A percentile compares a stretch with the other conserved stretches of the same genome.
Evolutionary conservation across 2,113 vertebrate genomes (phyloP).

Genomic region (Ammodytes dubius): DNA sequence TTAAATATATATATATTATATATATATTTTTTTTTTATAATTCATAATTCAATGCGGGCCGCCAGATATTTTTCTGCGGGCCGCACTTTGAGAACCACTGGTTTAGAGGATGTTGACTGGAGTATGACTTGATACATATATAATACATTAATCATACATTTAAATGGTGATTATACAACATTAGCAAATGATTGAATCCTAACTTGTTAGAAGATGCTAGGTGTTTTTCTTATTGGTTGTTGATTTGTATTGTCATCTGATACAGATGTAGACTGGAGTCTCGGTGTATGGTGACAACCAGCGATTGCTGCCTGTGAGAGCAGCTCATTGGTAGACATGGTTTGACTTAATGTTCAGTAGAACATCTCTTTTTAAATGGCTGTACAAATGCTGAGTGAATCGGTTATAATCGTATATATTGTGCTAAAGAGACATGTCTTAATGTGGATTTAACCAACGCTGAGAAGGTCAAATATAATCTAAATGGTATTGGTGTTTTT

Average conservation of each 20-base stretch:
- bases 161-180: background rate
- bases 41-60: too few species aligned
- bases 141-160: too few species aligned
- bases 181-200: background rate
- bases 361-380: background rate
- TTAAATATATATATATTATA: too few species aligned
- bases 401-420: background rate
- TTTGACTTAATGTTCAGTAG: background rate
- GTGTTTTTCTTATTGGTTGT: background rate
- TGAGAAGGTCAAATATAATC: conserved; percentile 25
- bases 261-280: background rate
- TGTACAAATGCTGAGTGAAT: background rate
- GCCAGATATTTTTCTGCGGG: too few species aligned
- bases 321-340: background rate
- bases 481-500: conserved; percentile 16
- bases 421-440: background rate
- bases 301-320: background rate
- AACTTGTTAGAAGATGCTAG: background rate
- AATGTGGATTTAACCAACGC: conserved; percentile 2
- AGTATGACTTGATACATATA: too few species aligned
- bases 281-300: background rate
- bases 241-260: background rate
- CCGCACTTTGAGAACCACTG: too few species aligned
- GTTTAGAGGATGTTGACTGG: too few species aligned
- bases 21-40: too few species aligned